phyloP scores from a whole-genome alignment of 2,113 vertebrate genomes.

The Nibea albiflora region DNA sequence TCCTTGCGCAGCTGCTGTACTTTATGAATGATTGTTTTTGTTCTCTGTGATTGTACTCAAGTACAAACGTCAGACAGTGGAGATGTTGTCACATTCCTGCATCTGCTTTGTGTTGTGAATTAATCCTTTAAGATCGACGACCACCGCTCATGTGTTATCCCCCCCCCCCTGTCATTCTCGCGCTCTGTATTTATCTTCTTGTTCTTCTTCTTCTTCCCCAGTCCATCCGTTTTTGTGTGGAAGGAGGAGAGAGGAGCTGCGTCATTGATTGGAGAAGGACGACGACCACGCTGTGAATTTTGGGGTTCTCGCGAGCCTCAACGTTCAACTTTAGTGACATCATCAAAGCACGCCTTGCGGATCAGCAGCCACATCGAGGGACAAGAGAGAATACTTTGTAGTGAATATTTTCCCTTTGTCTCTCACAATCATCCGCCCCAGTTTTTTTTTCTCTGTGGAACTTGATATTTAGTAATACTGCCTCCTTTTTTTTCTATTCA shows the following conservation, averaged over 20 bases:
- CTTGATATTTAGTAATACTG: constrained; percentile 63
- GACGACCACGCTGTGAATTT: constrained; percentile 72
- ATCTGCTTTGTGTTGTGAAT: neutral
- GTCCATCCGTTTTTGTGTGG: constrained; percentile 77
- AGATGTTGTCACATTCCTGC: neutral
- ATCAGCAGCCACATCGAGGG: constrained; percentile 58
- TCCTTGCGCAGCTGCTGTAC: neutral
- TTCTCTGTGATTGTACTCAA: neutral
- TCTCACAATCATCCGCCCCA: constrained; percentile 34
- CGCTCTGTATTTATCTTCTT: neutral
- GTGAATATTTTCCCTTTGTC: constrained; percentile 56
- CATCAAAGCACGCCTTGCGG: constrained; percentile 70
- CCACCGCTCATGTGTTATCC: too few relatives aligned
- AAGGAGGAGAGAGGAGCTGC: constrained; percentile 65
- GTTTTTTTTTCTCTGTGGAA: constrained; percentile 56
- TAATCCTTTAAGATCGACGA: neutral
- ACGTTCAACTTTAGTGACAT: constrained; percentile 65
- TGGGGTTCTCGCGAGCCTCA: constrained; percentile 58
- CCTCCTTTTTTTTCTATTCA: constrained; percentile 58
- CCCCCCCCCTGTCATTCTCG: neutral
- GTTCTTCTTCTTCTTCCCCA: constrained; percentile 13
- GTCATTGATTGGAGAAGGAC: constrained; percentile 76
- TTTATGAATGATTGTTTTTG: neutral
- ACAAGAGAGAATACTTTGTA: constrained; percentile 61
- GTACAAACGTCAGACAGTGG: neutral